Conservation (phyloP, 2,888 invertebrate genomes). For the Acanthosepion pharaonis region DNA sequence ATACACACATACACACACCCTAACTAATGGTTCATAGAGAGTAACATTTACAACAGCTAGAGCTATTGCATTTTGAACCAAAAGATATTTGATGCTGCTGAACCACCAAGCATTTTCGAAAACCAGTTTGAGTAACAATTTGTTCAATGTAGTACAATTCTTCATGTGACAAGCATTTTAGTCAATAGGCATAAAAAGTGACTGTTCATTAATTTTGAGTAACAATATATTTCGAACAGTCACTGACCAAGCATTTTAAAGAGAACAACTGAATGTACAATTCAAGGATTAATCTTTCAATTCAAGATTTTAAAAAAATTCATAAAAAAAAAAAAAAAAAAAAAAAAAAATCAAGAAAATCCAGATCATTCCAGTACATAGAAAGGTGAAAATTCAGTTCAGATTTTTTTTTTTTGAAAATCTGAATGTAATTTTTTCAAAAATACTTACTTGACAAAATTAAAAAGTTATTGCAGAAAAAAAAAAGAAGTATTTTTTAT, state of each 20-base stretch:
- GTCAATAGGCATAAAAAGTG: not conserved
- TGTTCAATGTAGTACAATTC: not conserved
- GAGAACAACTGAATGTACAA: slow-evolving; percentile 46
- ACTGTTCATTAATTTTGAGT: not conserved
- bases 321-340: not conserved
- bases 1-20: not conserved
- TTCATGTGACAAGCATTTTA: not conserved
- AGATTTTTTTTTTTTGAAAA: too few species aligned
- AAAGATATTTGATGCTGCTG: not conserved
- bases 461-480: too few species aligned
- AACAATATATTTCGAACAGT: not conserved
- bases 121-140: not conserved
- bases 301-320: not conserved
- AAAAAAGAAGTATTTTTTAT: too few species aligned
- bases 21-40: not conserved
- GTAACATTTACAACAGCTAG: not conserved
- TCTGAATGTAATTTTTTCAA: too few species aligned
- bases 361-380: not conserved
- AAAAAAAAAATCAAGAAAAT: not conserved
- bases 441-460: too few species aligned
- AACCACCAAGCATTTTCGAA: slow-evolving; percentile 43
- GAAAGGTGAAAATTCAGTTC: not conserved
- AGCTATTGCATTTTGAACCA: not conserved
- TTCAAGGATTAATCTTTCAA: not conserved
- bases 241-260: not conserved